phyloP scores from a whole-genome alignment of 2,113 vertebrate species.

The Stigmatopora argus region DNA sequence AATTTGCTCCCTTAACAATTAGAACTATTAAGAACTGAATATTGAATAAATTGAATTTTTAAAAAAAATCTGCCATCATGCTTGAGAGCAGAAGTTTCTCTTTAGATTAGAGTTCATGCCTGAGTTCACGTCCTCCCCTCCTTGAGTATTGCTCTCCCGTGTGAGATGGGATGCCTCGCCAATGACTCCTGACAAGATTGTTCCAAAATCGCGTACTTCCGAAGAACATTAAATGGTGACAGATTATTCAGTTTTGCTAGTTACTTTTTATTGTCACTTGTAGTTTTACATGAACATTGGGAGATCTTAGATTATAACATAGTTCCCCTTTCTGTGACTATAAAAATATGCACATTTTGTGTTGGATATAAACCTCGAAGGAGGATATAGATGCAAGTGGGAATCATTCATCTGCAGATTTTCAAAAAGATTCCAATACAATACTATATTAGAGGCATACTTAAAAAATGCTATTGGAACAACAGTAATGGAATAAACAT shows the following conservation, averaged over 20 bases:
- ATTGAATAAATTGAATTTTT: neutral
- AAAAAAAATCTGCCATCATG: neutral
- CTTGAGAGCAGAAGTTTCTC: neutral
- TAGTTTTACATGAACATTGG: conserved; percentile 6
- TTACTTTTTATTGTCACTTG: conserved; percentile 7
- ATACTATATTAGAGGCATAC: too few species aligned
- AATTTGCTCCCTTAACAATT: conserved; percentile 26
- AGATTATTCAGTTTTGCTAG: conserved; percentile 5
- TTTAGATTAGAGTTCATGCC: neutral
- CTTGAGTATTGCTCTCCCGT: conserved; percentile 6
- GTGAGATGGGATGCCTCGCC: neutral
- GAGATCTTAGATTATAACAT: neutral
- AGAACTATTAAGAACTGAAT: neutral
- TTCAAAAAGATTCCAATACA: conserved; percentile 26
- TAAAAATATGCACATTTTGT: conserved; percentile 6
- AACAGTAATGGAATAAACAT: conserved; percentile 2
- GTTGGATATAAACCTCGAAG: conserved; percentile 22
- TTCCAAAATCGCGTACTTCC: neutral
- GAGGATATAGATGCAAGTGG: conserved; percentile 41
- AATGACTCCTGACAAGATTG: neutral
- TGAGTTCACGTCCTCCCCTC: conserved; percentile 1
- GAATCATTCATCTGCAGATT: conserved; percentile 44
- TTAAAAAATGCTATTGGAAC: too few species aligned
- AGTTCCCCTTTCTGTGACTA: neutral
- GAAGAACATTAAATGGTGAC: conserved; percentile 1